phyloP scores from a whole-genome alignment of 2,888 invertebrate species.

The Drosophila neutralis region DNA sequence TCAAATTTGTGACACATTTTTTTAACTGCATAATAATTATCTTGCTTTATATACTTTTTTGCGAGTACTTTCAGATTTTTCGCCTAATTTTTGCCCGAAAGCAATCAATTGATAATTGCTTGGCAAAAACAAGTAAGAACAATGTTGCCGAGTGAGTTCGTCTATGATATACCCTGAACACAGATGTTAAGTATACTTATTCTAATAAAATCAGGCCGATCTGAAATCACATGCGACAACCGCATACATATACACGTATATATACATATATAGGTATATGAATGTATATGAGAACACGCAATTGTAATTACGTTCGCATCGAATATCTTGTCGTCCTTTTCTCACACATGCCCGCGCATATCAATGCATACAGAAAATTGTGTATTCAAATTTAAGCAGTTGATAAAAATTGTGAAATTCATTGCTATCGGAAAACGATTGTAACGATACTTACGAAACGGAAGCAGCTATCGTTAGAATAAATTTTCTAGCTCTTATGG shows the following conservation, averaged over 20 bases:
- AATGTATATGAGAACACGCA: neutral
- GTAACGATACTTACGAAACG: neutral
- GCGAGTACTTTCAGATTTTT: neutral
- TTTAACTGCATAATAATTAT: neutral
- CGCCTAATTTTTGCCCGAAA: neutral
- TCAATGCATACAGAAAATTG: neutral
- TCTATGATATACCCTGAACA: neutral
- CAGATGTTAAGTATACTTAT: neutral
- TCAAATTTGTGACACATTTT: neutral
- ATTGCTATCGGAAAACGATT: neutral
- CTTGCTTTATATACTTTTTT: neutral
- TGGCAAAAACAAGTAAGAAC: neutral
- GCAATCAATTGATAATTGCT: neutral
- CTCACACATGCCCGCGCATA: neutral
- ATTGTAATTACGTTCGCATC: neutral
- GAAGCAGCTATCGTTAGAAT: neutral
- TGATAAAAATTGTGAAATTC: neutral
- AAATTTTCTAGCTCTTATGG: neutral
- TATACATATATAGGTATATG: no score
- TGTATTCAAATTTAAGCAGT: neutral
- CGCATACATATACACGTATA: neutral
- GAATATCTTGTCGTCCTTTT: neutral
- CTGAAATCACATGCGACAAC: neutral
- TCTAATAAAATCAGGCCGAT: neutral
- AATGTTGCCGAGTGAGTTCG: neutral